These are phyloP conservation scores for Zaprionus gabonicus DNA, from an alignment of 1,140 invertebrate genomes.

Conservation along the genomic window DNA sequence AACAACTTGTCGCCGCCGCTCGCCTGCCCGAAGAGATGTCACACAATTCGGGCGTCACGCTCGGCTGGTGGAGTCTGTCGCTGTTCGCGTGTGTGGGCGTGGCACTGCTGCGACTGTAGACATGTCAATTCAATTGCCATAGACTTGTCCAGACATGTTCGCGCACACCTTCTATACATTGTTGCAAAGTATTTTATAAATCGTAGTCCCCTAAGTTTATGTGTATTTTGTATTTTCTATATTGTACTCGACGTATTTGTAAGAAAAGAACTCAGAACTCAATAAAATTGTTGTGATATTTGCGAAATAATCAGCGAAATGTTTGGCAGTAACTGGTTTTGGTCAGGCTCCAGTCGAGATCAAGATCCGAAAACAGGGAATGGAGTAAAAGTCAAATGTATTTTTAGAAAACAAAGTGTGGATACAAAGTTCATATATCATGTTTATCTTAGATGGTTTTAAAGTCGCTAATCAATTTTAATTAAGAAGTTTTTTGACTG, in stretches of 20 bases:
- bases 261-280: slow-evolving; percentile 35
- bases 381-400: neutral
- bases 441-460: neutral
- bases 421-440: neutral
- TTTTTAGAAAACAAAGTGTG: neutral
- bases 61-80: slow-evolving; percentile 32
- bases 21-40: slow-evolving; percentile 54
- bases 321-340: slow-evolving; percentile 5
- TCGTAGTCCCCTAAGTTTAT: slow-evolving; percentile 31
- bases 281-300: slow-evolving; percentile 54
- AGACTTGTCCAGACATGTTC: neutral
- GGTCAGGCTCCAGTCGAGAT: neutral
- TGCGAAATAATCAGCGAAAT: slow-evolving; percentile 22
- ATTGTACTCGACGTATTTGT: slow-evolving; percentile 3
- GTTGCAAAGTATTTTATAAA: slow-evolving; percentile 50
- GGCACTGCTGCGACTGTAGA: slow-evolving; percentile 9
- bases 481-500: neutral
- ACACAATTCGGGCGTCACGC: slow-evolving; percentile 1
- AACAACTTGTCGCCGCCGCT: slow-evolving; percentile 60
- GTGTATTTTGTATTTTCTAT: slow-evolving; percentile 19
- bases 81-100: slow-evolving; percentile 8
- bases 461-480: neutral
- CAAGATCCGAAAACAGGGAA: neutral
- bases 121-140: neutral
- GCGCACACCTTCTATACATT: slow-evolving; percentile 22